Conservation (phyloP, 2,113 vertebrate genomes). For the Eonycteris spelaea region DNA sequence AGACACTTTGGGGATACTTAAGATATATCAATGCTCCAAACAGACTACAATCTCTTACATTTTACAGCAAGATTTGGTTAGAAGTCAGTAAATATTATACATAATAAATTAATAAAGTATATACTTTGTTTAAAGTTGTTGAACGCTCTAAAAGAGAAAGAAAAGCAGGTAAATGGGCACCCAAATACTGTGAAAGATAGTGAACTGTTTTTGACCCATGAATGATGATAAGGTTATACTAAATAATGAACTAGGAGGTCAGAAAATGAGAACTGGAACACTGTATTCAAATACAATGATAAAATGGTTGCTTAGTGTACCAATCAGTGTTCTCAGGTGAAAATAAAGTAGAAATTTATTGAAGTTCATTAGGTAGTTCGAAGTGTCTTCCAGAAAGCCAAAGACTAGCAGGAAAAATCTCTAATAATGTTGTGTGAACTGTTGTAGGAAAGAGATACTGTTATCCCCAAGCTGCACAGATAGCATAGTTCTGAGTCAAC, state of each 20-base stretch:
- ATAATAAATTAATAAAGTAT: conserved; percentile 11
- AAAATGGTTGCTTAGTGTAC: neutral
- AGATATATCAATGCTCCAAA: neutral
- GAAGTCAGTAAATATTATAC: neutral
- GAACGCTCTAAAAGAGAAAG: neutral
- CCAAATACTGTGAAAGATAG: neutral
- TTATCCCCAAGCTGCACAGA: neutral
- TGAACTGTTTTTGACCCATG: neutral
- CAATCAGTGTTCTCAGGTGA: neutral
- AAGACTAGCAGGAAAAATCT: neutral
- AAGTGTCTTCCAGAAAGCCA: neutral
- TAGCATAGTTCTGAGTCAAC: neutral
- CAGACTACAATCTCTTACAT: neutral
- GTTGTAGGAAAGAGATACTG: neutral
- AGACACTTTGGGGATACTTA: neutral
- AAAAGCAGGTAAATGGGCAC: too few species aligned
- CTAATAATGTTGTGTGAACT: neutral
- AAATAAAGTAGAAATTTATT: neutral
- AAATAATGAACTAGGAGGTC: neutral
- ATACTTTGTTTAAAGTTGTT: neutral
- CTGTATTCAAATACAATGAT: neutral
- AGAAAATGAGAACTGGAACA: neutral
- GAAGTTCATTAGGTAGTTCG: neutral
- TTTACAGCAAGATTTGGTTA: neutral
- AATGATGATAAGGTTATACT: neutral